These are phyloP conservation scores for Euzophera pinguis DNA, from an alignment of 2,888 invertebrate genomes.

Conservation along the genomic window DNA sequence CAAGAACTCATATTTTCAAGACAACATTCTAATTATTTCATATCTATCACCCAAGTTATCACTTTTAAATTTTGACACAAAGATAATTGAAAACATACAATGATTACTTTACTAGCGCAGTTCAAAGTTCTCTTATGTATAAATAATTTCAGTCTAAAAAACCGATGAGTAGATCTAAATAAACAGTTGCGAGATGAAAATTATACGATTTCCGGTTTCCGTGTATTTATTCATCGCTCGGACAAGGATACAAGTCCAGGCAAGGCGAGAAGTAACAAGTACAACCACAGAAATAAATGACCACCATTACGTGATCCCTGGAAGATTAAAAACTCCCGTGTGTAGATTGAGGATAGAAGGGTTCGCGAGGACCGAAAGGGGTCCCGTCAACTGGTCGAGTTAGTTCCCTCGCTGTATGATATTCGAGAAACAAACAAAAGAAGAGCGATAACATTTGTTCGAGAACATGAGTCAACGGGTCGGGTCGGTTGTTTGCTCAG, in stretches of 20 bases:
- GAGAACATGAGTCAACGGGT: constrained; percentile 66
- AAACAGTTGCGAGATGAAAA: neutral
- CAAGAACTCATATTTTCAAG: too few relatives aligned
- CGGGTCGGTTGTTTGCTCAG: constrained; percentile 41
- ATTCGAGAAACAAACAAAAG: constrained; percentile 75
- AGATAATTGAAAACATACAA: too few relatives aligned
- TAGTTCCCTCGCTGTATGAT: constrained; percentile 50
- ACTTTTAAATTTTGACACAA: too few relatives aligned
- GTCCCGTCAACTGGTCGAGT: constrained; percentile 34
- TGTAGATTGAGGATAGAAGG: constrained; percentile 15
- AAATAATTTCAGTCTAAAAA: too few relatives aligned
- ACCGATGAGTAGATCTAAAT: constrained; percentile 6
- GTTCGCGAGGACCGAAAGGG: constrained; percentile 25
- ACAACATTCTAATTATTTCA: too few relatives aligned
- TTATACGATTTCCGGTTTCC: constrained; percentile 9
- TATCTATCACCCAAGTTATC: too few relatives aligned
- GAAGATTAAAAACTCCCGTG: constrained; percentile 22
- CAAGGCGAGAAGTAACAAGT: constrained; percentile 43
- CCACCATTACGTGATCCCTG: constrained; percentile 38
- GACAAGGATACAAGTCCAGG: constrained; percentile 31
- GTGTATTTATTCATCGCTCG: constrained; percentile 10
- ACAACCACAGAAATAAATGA: constrained; percentile 41
- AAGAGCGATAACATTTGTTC: constrained; percentile 76
- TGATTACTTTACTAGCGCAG: too few relatives aligned
- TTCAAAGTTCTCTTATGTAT: too few relatives aligned